Evolutionary conservation across 2,797 vertebrate species (phyloP), one percentile per base, ranked within the genome.

Genomic region (Gouania willdenowi): DNA sequence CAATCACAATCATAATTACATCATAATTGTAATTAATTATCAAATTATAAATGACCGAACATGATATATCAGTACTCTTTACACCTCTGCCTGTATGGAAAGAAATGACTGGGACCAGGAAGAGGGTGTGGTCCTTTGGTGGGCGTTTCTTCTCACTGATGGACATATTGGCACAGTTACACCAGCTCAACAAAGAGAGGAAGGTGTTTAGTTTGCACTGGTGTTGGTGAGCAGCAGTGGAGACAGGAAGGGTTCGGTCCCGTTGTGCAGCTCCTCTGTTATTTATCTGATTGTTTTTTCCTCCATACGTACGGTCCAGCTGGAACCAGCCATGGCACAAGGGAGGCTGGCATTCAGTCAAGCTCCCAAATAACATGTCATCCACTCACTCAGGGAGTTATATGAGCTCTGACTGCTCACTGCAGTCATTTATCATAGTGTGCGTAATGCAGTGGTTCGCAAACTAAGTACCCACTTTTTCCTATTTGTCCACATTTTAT

Each of bases 161-260:
- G 64, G 84, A 81, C 72, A 4, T 68, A 51, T 81, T 87, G 83
- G 84, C 83, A 77, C 21, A 44, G 62, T 55, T 51, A 41, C 42
- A 16, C 12, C 30, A 55, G 45, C 40, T 18, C 72, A 83, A 90
- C 87, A 89, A 89, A 88, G 83, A 71, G 70, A 87, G 88, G 87
- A 89, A 88, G 79, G 72, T 75, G 60, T 32, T 50, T 56, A 66
- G 65, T 50, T 43, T 26, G 36, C 42, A 42, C 56, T 48, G 48
- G 72, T 26, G 8, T 49, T 50, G 63, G 48, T 39, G 66, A 63
- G 61, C 26, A 2, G 71, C 51, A 48, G 54, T 20, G 31, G 58
- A 77, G 78, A 68, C 84, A 88, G 89, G 88, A 90, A 87, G 76
- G 71, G 79, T 63, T 12, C 65, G 33, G 66, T 75, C 75, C 77